Evolutionary conservation across 2,888 invertebrate genomes (phyloP).

Genomic region (Neoitamus cyanurus): DNA sequence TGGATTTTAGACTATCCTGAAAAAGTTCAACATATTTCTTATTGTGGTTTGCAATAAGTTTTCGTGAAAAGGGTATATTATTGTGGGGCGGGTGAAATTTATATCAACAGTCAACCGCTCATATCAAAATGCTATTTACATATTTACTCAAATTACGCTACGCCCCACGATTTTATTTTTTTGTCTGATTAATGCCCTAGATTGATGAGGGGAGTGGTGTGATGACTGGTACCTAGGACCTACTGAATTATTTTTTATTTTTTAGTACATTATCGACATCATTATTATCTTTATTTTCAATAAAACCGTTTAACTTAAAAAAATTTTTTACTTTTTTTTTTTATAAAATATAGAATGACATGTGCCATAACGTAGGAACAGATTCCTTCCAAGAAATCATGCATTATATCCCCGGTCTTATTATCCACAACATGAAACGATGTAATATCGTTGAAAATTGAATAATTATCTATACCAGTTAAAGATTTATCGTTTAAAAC

Average conservation of each 20-base stretch:
- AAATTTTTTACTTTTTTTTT: background rate
- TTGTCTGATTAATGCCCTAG: no score
- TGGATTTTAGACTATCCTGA: background rate
- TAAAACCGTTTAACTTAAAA: background rate
- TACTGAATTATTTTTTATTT: no score
- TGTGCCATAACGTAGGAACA: background rate
- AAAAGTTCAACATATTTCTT: background rate
- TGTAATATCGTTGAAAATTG: background rate
- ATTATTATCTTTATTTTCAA: no score
- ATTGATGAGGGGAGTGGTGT: no score
- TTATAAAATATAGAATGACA: background rate
- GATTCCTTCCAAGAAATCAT: slow-evolving; percentile 22
- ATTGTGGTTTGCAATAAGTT: background rate
- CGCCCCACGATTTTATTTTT: no score
- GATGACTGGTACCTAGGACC: no score
- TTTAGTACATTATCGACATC: no score
- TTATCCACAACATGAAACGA: slow-evolving; percentile 7
- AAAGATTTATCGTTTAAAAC: background rate
- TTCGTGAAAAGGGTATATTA: no score
- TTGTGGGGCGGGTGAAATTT: no score
- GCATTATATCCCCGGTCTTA: slow-evolving; percentile 6
- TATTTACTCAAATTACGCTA: no score
- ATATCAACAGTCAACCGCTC: no score
- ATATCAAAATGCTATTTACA: no score
- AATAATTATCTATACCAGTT: background rate